phyloP scores from a whole-genome alignment of 30 jellyfish, hydroid and myxozoan genomes.

The Nemopilema nomurai region DNA sequence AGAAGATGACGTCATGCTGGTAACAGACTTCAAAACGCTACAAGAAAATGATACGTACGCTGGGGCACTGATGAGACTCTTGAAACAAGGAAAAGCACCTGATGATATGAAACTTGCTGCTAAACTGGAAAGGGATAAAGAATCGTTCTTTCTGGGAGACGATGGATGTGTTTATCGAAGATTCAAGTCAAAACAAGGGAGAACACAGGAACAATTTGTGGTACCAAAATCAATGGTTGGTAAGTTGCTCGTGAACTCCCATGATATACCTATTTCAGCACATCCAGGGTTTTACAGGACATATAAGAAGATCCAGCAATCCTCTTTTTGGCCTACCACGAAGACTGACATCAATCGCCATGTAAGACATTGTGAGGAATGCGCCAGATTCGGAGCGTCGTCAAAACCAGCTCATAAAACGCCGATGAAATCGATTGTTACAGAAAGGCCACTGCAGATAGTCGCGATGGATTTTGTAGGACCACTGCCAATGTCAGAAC shows the following conservation, averaged over 20 bases:
- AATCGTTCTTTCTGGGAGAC: conserved; percentile 21
- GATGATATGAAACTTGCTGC: conserved; percentile 18
- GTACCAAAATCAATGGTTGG: conserved; percentile 54
- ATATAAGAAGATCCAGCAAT: conserved; percentile 25
- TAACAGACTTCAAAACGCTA: conserved; percentile 6
- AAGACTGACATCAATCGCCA: conserved; percentile 42
- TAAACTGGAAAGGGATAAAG: conserved; percentile 37
- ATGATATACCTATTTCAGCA: conserved; percentile 34
- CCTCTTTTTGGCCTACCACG: conserved; percentile 56
- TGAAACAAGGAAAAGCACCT: conserved; percentile 9
- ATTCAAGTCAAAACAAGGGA: conserved; percentile 28
- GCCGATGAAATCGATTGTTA: conserved; percentile 44
- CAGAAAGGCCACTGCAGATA: conserved; percentile 50
- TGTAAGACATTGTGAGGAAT: too few species aligned
- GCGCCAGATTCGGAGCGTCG: conserved; percentile 25
- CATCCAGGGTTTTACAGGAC: conserved; percentile 40
- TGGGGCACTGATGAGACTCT: conserved; percentile 22
- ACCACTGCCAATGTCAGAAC: conserved; percentile 38
- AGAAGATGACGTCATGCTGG: not conserved
- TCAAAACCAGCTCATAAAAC: conserved; percentile 51
- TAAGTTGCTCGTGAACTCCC: conserved; percentile 37
- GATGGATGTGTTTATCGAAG: conserved; percentile 48
- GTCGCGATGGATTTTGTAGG: conserved; percentile 49
- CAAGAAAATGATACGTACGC: conserved; percentile 51
- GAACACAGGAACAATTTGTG: conserved; percentile 39